Evolutionary conservation across 2,797 vertebrate genomes (phyloP).

Genomic region (Danio choprae): DNA sequence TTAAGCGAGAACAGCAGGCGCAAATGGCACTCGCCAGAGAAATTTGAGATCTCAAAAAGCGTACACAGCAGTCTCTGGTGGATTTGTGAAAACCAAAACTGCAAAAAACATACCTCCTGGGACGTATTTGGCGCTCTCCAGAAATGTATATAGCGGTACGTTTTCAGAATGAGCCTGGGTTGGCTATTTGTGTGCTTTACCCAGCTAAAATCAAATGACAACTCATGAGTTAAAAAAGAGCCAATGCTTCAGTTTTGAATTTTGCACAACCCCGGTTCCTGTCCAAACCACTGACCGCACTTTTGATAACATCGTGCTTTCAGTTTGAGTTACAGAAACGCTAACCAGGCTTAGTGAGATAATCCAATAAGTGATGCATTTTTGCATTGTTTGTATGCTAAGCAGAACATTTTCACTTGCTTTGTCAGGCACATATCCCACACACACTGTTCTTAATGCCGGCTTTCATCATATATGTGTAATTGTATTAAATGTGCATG

Average conservation of each 20-base stretch:
- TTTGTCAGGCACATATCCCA: neutral
- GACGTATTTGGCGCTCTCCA: too few species aligned
- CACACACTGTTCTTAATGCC: too few species aligned
- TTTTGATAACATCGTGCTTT: neutral
- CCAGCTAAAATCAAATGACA: neutral
- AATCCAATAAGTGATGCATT: neutral
- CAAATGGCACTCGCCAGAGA: too few species aligned
- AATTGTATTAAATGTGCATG: too few species aligned
- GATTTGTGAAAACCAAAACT: too few species aligned
- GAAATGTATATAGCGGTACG: too few species aligned
- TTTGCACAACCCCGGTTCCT: neutral
- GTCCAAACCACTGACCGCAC: neutral
- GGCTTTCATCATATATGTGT: too few species aligned
- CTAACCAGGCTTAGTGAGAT: neutral
- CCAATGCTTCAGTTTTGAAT: neutral
- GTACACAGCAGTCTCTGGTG: too few species aligned
- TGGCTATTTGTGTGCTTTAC: neutral
- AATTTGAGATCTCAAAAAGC: too few species aligned
- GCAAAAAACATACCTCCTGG: too few species aligned
- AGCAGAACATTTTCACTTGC: neutral
- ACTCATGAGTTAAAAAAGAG: neutral
- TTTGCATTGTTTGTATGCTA: neutral
- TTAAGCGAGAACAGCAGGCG: too few species aligned
- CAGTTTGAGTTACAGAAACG: slow-evolving; percentile 1
- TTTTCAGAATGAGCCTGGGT: too few species aligned